Evolutionary conservation across 2,113 vertebrate genomes (phyloP).

Genomic region (Bettongia penicillata): DNA sequence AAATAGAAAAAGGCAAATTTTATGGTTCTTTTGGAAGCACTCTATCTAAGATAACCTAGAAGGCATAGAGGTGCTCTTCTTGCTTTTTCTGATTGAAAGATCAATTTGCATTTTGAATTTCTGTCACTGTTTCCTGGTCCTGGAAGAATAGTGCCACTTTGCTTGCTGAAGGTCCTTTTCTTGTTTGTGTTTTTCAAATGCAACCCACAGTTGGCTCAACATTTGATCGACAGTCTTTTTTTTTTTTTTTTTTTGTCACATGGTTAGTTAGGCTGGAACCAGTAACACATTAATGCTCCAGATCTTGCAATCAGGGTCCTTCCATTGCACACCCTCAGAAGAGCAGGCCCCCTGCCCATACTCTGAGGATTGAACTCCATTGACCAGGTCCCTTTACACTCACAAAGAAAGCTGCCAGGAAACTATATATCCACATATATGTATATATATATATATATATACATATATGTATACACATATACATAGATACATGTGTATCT

Average conservation of each 20-base stretch:
- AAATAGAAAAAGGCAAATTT: not conserved
- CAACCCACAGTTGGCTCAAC: not conserved
- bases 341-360: not conserved
- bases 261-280: not conserved
- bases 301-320: not conserved
- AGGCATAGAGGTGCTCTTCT: not conserved
- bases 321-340: not conserved
- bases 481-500: too few species aligned
- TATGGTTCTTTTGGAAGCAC: not conserved
- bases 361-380: too few species aligned
- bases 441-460: too few species aligned
- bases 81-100: not conserved
- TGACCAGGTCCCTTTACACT: not conserved
- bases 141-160: not conserved
- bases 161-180: not conserved
- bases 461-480: too few species aligned
- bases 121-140: not conserved
- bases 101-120: not conserved
- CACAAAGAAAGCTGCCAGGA: conserved; percentile 12
- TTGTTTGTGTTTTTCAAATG: not conserved
- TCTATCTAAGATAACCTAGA: not conserved
- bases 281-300: not conserved
- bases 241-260: not conserved
- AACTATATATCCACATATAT: not conserved
- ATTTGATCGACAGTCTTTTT: not conserved